Evolutionary conservation across 2,888 invertebrate species (phyloP), one percentile per base, ranked within the genome.

Genomic region (Notodonta dromedarius): DNA sequence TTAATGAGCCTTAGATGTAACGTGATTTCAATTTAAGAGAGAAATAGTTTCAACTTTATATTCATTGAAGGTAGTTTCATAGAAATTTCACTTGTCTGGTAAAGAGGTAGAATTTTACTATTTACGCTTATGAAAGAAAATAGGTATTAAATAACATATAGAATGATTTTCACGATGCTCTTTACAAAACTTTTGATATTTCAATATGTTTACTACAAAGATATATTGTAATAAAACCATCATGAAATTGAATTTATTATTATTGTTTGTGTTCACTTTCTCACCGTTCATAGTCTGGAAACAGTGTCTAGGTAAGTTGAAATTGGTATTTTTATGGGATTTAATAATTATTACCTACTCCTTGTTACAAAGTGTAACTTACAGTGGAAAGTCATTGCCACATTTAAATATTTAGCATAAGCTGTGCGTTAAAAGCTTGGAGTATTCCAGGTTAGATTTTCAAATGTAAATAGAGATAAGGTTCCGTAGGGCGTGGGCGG

Each of bases 1-100:
- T 67, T 84, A 86, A 87, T 82, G 86, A 84, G 77, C 82, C 80
- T 70, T 73, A 76, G 70, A 77, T 70, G 64, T 71, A 71, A 72
- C 64, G 63, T 64, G 65, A 65, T 61, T 73, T 71, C 39, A 61
- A 64, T 62, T 65, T 2, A 40, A n/a, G n/a, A 39, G 13, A n/a
- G n/a, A 55, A 56, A n/a, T 51, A 16, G 40, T 60, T 44, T 57
- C 4, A 32, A 57, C 35, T 35, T 48, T 14, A 35, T 35, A 35
- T 35, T 35, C 7, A 6, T 35, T 35, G 35, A 7, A 35, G 35
- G 35, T 4, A 7, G 35, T 35, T 5, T 35, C 7, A 35, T 35
- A 35, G 7, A 35, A 35, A 35, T 6, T 35, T 35, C 4, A 35
- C 35, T 35, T 35, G 24, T 24, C 24, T 24, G 24, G 24, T 24